Evolutionary conservation across 2,113 vertebrate genomes (phyloP).

Genomic region (Neofelis nebulosa): DNA sequence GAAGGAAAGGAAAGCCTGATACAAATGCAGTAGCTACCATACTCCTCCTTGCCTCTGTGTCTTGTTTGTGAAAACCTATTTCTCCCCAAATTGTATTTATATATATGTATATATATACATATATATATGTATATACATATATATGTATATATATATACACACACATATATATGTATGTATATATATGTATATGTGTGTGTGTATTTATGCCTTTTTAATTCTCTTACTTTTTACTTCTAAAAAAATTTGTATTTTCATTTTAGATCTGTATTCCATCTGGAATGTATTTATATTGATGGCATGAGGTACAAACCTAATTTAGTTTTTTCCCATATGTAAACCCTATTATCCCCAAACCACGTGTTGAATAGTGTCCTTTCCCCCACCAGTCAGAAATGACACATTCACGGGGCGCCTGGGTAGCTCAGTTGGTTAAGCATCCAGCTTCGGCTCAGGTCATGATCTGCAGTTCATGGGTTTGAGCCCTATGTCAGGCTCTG

Average conservation of each 20-base stretch:
- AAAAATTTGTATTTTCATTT: slow-evolving; percentile 5
- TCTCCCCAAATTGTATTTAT: neutral
- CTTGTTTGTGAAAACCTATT: neutral
- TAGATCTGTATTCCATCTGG: neutral
- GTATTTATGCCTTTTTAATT: neutral
- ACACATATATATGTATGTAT: neutral
- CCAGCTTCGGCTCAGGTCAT: too few species aligned
- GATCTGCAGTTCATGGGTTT: too few species aligned
- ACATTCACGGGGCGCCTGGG: neutral
- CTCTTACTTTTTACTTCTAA: neutral
- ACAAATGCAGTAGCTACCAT: neutral
- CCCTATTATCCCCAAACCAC: neutral
- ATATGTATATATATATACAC: neutral
- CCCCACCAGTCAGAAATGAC: neutral
- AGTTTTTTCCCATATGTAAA: neutral
- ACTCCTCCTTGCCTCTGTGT: neutral
- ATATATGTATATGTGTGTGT: neutral
- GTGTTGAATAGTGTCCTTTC: neutral
- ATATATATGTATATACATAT: neutral
- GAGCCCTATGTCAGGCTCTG: too few species aligned
- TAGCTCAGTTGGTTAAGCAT: too few species aligned
- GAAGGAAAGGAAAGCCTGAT: neutral
- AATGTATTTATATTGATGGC: neutral
- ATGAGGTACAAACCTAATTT: neutral
- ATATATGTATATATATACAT: neutral